Conservation (phyloP, 2,888 invertebrate genomes). For the Dicyrtomina minuta region DNA sequence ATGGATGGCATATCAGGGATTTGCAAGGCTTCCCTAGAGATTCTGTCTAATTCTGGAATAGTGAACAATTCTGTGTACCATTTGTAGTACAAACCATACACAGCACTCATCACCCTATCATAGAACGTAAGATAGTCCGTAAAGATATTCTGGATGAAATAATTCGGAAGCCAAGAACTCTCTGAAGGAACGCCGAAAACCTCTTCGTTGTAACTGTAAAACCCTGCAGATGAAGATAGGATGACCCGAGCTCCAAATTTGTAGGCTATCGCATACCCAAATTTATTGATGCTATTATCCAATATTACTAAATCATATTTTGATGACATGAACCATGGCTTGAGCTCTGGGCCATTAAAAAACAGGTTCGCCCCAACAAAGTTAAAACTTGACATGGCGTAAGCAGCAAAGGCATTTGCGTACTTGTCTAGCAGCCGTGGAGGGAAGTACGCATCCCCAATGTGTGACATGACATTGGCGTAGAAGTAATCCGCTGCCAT, state of each 20-base stretch:
- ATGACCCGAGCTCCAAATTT: background rate
- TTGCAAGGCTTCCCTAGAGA: slow-evolving; percentile 1
- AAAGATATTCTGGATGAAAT: background rate
- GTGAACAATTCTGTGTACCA: background rate
- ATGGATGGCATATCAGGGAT: slow-evolving; percentile 64
- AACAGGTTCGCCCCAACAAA: background rate
- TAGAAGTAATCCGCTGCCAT: background rate
- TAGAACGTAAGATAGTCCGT: background rate
- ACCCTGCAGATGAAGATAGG: background rate
- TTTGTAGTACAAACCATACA: background rate
- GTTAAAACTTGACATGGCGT: background rate
- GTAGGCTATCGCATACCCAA: slow-evolving; percentile 4
- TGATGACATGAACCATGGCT: background rate
- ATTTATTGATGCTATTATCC: background rate
- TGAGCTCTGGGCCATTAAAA: slow-evolving; percentile 4
- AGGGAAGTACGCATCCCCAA: background rate
- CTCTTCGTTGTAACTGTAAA: background rate
- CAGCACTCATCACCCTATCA: background rate
- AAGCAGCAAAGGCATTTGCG: background rate
- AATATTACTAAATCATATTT: slow-evolving; percentile 10
- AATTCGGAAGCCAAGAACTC: background rate
- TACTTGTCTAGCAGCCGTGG: background rate
- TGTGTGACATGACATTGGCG: background rate
- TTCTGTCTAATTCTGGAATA: slow-evolving; percentile 6
- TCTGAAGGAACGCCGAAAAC: background rate